Evolutionary conservation across 2,888 invertebrate genomes (phyloP).

Genomic region (Thumatha senex): DNA sequence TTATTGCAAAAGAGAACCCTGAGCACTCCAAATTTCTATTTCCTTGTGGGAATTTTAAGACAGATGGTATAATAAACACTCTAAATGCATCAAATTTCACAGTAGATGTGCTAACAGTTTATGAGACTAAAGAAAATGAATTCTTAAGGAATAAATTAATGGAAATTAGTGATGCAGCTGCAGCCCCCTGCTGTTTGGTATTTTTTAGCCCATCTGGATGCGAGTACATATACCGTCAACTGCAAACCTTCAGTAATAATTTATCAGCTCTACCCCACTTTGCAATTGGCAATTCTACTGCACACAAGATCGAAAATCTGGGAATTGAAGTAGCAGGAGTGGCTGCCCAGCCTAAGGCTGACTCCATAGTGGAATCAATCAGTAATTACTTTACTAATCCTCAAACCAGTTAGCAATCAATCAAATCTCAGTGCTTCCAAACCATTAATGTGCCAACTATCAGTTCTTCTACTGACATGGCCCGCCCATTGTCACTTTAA

Average conservation of each 20-base stretch:
- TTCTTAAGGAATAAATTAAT: constrained; percentile 57
- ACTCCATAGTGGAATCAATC: constrained; percentile 59
- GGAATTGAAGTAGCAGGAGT: constrained; percentile 73
- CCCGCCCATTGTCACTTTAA: too few species aligned
- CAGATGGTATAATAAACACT: constrained; percentile 58
- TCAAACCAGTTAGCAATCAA: constrained; percentile 23
- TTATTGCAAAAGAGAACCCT: constrained; percentile 56
- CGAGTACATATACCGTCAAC: constrained; percentile 68
- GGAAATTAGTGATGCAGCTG: constrained; percentile 45
- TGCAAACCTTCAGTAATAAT: constrained; percentile 67
- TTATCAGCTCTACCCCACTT: constrained; percentile 65
- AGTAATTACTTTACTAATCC: constrained; percentile 53
- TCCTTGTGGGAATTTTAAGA: constrained; percentile 69
- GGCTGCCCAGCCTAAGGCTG: constrained; percentile 58
- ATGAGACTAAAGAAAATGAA: constrained; percentile 71
- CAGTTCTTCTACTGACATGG: too few species aligned
- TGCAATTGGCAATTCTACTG: constrained; percentile 76
- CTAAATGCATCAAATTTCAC: constrained; percentile 47
- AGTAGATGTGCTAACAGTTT: constrained; percentile 64
- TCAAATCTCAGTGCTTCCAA: too few species aligned
- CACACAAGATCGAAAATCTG: constrained; percentile 70
- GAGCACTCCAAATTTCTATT: constrained; percentile 59
- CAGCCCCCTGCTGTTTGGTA: constrained; percentile 59
- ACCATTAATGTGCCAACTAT: neutral
- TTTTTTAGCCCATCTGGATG: constrained; percentile 77